Evolutionary conservation across 2,888 invertebrate species (phyloP).

Genomic region (Ommatoiulus sabulosus): DNA sequence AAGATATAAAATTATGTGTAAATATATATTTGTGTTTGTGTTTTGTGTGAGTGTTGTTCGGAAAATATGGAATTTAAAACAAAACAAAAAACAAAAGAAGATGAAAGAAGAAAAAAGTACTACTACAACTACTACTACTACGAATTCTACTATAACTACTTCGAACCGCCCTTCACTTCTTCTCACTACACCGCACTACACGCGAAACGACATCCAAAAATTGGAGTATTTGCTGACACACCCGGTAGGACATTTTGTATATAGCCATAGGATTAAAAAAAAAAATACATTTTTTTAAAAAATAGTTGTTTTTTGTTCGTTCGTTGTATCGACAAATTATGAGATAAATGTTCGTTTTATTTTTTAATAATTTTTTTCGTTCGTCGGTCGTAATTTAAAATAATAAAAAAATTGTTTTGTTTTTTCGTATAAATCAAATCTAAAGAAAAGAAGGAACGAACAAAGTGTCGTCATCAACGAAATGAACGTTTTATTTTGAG

Average conservation of each 20-base stretch:
- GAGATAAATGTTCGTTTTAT: background rate
- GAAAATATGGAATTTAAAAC: background rate
- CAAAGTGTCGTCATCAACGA: background rate
- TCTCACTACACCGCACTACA: background rate
- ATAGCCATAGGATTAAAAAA: conserved; percentile 30
- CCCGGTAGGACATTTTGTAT: conserved; percentile 51
- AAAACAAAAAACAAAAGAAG: background rate
- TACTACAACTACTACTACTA: background rate
- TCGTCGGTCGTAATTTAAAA: background rate
- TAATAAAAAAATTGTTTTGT: background rate
- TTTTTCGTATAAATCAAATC: no score
- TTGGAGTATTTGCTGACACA: conserved; percentile 44
- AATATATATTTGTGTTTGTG: conserved; percentile 32
- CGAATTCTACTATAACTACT: background rate
- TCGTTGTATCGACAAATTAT: background rate
- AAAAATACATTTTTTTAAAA: background rate
- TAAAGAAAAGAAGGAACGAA: background rate
- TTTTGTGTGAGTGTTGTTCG: conserved; percentile 14
- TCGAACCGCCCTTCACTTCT: background rate
- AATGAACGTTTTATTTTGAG: no score
- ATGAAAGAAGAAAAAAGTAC: background rate
- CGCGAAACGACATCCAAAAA: background rate
- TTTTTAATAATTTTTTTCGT: background rate
- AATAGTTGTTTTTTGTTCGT: no score
- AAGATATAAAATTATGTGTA: conserved; percentile 10